Evolutionary conservation across 2,113 vertebrate species (phyloP).

Genomic region (Philantomba maxwellii): DNA sequence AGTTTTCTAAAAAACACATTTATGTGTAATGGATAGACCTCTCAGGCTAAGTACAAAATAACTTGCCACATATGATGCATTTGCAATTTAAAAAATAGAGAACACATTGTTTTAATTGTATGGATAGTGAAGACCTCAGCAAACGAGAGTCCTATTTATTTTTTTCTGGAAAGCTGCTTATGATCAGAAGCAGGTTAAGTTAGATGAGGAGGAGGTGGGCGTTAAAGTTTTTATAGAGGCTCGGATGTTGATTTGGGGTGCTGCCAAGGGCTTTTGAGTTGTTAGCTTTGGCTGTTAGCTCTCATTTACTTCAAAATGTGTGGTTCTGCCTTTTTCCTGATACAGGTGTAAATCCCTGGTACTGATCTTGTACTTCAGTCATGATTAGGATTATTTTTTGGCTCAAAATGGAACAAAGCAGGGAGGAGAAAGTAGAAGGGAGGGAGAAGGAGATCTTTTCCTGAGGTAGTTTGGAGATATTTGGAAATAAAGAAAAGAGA

Average conservation of each 20-base stretch:
- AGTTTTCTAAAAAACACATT: not conserved
- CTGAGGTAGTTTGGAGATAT: not conserved
- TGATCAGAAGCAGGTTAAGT: slow-evolving; percentile 52
- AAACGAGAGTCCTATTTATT: not conserved
- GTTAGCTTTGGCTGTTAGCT: slow-evolving; percentile 31
- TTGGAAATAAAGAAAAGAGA: not conserved
- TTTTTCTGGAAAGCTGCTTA: not conserved
- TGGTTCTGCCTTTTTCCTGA: not conserved
- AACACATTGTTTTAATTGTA: slow-evolving; percentile 31
- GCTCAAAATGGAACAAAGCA: slow-evolving; percentile 28
- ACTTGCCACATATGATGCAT: not conserved
- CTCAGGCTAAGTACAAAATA: slow-evolving; percentile 31
- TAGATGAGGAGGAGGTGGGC: slow-evolving; percentile 8
- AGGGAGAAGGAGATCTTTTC: not conserved
- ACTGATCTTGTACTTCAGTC: slow-evolving; percentile 1
- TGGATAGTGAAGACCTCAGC: not conserved
- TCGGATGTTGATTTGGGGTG: slow-evolving; percentile 3
- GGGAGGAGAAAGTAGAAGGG: not conserved
- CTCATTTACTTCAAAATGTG: slow-evolving; percentile 48
- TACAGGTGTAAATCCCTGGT: slow-evolving; percentile 41
- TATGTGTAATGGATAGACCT: not conserved
- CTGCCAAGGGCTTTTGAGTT: slow-evolving; percentile 1
- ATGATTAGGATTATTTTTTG: slow-evolving; percentile 53
- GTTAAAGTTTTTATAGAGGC: not conserved
- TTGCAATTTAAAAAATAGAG: not conserved